A percentile compares a stretch with the other conserved stretches of the same genome.
Evolutionary conservation across 2,797 vertebrate species (phyloP).

Genomic region (Chrosomus eos): DNA sequence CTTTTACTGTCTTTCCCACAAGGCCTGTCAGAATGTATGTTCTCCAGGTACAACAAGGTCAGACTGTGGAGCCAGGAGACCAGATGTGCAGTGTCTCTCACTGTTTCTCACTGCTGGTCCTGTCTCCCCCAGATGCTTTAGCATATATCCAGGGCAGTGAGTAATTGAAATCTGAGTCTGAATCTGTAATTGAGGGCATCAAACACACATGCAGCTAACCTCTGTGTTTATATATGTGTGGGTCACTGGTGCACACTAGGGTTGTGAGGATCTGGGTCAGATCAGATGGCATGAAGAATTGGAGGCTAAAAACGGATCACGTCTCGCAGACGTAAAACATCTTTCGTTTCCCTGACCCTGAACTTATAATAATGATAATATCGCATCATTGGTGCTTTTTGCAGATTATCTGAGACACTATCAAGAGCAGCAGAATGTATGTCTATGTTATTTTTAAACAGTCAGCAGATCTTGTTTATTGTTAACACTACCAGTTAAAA

Average conservation of each 20-base stretch:
- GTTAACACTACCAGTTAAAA: background rate
- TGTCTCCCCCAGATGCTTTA: slow-evolving; percentile 10
- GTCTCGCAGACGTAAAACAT: background rate
- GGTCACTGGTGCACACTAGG: slow-evolving; percentile 2
- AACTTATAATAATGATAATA: background rate
- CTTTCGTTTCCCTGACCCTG: background rate
- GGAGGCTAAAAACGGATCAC: background rate
- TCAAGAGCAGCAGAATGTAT: background rate
- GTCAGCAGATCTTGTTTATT: background rate
- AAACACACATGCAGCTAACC: slow-evolving; percentile 8
- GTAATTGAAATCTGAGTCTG: slow-evolving; percentile 16
- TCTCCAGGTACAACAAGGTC: slow-evolving; percentile 52
- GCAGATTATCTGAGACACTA: background rate
- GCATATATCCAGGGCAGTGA: background rate
- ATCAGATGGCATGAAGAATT: slow-evolving; percentile 27
- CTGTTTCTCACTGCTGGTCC: background rate
- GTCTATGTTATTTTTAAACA: background rate
- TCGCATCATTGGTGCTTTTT: background rate
- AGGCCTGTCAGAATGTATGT: slow-evolving; percentile 34
- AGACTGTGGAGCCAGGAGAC: background rate
- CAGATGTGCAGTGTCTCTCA: slow-evolving; percentile 39
- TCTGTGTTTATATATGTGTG: background rate
- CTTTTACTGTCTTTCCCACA: slow-evolving; percentile 19
- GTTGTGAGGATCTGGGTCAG: slow-evolving; percentile 10
- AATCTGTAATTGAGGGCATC: slow-evolving; percentile 9